Evolutionary conservation across 2,113 vertebrate genomes (phyloP), one percentile per base, ranked within the genome.

Genomic region (Laticauda laticaudata): DNA sequence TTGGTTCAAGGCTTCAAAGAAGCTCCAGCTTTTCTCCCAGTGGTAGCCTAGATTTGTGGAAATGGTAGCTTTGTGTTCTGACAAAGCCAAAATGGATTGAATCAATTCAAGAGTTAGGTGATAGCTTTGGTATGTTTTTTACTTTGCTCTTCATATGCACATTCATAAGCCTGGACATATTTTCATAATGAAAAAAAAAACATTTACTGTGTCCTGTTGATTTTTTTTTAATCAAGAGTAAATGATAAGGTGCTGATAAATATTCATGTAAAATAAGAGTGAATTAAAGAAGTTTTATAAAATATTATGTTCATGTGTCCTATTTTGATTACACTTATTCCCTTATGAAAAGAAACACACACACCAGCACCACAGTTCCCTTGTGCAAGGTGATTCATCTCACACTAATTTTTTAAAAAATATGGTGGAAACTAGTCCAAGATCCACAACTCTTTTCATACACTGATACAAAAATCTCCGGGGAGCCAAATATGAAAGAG

Each of bases 251-350:
- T 97, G 97, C 97, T 98, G 97, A 95, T 93, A 96, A 97, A 96
- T 96, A 97, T 95, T 96, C 94, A 95, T 97, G 94, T 97, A 96
- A 97, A 97, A 95, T 96, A 95, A 96, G 93, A 97, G 95, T 96
- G 95, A 97, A 97, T 97, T 97, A 97, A 97, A 97, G 92, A 95
- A 24, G 24, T 96, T 97, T 98, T 97, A 96, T 93, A 97, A 93
- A 29, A 94, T 92, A 39, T 64, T 94, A 92, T 93, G 95, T 95
- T 94, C 61, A 97, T 92, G 92, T 97, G 97, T 96, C 48, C 69
- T 95, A 85, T 86, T 95, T 92, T 93, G 43, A 90, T 95, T 88
- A 81, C 29, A 48, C 18, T 85, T 53, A 39, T 8, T 4, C 23
- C 64, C 61, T 53, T 53, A 53, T 51, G 51, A 15, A n/a, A 51